Evolutionary conservation across 2,888 invertebrate genomes (phyloP), one percentile per base, ranked within the genome.

Genomic region (Meandrusa payeni): DNA sequence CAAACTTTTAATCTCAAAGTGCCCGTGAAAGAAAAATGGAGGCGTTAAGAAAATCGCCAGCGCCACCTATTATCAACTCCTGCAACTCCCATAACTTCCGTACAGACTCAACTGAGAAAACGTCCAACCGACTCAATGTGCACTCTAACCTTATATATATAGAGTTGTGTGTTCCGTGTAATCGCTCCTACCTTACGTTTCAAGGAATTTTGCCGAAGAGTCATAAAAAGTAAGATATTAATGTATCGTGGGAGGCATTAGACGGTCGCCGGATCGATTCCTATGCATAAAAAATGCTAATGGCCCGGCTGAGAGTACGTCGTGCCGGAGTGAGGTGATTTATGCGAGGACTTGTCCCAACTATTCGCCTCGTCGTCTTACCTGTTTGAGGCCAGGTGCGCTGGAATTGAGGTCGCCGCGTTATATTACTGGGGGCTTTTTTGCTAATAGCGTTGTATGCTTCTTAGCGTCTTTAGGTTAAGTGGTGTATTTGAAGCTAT

Each of bases 171-270:
- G 37, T 55, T 1, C 12, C 3, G 9, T 2, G 20, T 29, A 2
- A 10, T 15, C 6, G 23, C 7, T 9, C 19, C 59, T 45, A 41
- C 54, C 54, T 77, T 83, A 70, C 50, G 63, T 46, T 53, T 38
- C 47, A 47, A 73, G 74, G 66, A 79, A 78, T 81, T 79, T 82
- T 86, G 73, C 76, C 71, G 76, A 82, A 82, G 79, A 87, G 81
- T 86, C 86, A 83, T 87, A 87, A 87, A 87, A 87, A 87, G 85
- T 86, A 82, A 86, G 86, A 86, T 87, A 87, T 87, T 86, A 87
- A 87, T 87, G 87, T 87, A 87, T 87, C 86, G 82, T 76, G 86
- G 86, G 86, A 86, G 83, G 86, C 87, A 85, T 87, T 86, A 86
- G 81, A 76, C 77, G 72, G 78, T 74, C 65, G 67, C 55, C 52